These are phyloP conservation scores for Molossus molossus DNA, from an alignment of 2,797 vertebrate species.

Conservation along the genomic window DNA sequence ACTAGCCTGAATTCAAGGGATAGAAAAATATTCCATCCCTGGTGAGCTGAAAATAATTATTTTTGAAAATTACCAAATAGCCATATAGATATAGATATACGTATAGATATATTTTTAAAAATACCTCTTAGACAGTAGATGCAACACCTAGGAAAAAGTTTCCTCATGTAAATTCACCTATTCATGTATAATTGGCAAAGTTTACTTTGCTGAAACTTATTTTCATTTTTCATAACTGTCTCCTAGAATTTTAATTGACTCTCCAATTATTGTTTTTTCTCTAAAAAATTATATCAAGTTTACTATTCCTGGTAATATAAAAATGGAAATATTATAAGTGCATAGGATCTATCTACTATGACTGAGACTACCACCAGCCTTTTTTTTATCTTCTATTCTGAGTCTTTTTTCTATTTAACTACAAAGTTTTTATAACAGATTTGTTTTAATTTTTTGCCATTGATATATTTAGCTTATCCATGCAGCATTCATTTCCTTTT, in stretches of 20 bases:
- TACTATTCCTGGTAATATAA: not conserved
- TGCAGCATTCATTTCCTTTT: not conserved
- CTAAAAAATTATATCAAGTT: not conserved
- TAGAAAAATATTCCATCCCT: not conserved
- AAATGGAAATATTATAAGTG: not conserved
- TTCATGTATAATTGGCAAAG: not conserved
- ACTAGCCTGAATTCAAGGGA: not conserved
- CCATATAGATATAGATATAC: not conserved
- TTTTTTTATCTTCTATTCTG: not conserved
- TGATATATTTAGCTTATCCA: not conserved
- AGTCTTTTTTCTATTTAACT: not conserved
- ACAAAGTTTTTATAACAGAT: not conserved
- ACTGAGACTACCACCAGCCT: not conserved
- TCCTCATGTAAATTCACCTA: not conserved
- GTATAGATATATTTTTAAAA: not conserved
- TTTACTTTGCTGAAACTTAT: not conserved
- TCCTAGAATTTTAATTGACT: slow-evolving; percentile 25
- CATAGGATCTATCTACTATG: not conserved
- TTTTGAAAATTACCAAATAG: not conserved
- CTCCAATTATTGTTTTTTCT: not conserved
- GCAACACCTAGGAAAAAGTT: not conserved
- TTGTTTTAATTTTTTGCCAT: not conserved
- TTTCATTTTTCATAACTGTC: not conserved
- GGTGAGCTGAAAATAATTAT: not conserved
- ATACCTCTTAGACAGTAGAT: not conserved